phyloP scores from a whole-genome alignment of 1,140 invertebrate genomes.

The Mizuhopecten yessoensis region DNA sequence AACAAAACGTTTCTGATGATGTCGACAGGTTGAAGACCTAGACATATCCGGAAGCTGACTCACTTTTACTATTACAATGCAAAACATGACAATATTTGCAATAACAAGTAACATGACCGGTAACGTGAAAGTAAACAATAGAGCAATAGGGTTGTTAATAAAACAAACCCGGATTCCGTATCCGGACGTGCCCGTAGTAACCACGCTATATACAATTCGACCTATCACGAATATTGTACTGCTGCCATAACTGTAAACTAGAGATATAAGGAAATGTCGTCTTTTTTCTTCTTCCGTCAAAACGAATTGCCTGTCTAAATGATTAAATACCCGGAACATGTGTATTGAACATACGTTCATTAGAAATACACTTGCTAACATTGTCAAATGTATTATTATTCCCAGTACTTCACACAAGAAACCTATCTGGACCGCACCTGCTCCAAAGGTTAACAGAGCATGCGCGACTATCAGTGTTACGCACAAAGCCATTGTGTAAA shows the following conservation, averaged over 20 bases:
- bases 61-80: conserved; percentile 43
- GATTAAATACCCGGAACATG: conserved; percentile 57
- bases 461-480: conserved; percentile 47
- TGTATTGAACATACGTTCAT: conserved; percentile 61
- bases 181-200: not conserved
- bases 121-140: conserved; percentile 42
- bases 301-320: not conserved
- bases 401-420: conserved; percentile 48
- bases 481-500: conserved; percentile 49
- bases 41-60: conserved; percentile 39
- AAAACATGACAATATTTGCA: conserved; percentile 49
- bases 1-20: conserved; percentile 42
- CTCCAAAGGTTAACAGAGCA: conserved; percentile 51
- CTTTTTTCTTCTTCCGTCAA: not conserved
- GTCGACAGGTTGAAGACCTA: not conserved
- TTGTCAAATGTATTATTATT: conserved; percentile 55
- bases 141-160: conserved; percentile 36
- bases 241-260: conserved; percentile 35
- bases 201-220: not conserved
- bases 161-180: conserved; percentile 57
- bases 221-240: conserved; percentile 36
- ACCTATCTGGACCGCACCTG: not conserved
- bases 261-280: not conserved
- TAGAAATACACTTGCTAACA: conserved; percentile 49
- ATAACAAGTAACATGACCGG: conserved; percentile 47